Base-by-base conservation (phyloP, 2,797 vertebrate species). In the Apogon talboti region DNA sequence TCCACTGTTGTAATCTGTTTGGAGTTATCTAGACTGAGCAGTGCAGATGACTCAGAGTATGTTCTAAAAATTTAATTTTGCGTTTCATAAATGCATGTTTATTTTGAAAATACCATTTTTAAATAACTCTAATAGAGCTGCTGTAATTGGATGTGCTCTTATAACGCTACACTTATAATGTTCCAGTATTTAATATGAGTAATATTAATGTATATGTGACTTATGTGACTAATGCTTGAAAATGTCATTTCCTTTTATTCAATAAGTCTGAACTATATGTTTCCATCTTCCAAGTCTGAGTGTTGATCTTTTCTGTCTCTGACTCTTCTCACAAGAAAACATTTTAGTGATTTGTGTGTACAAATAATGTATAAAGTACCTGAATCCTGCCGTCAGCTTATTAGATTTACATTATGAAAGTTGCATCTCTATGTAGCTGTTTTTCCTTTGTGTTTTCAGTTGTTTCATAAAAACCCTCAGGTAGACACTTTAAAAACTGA, bases 231-330 rank as follows among this genome's bases (percentile, higher is more conserved):
- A 0, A 18, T 16, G 44, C 66, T 41, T 37, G 13, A 54, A 28
- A 50, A 75, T 78, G 55, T 13, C 1, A 14, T 56, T 14, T 37
- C 6, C 42, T 64, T 19, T 35, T 79, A 71, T 38, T 4, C 43
- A 42, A 48, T 66, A 46, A 21, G 19, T 58, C 57, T 40, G 10
- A 28, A 54, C 19, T 47, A 28, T 68, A 55, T 60, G 21, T 24
- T 2, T 56, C 43, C 54, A 69, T 21, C 51, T 14, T 30, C 14
- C 11, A 38, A 52, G 12, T 55, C 42, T 38, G 38, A 62, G n/a
- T n/a, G 3, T 42, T n/a, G 14, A 14, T 14, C 6, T 42, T 42
- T 13, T 13, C 4, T n/a, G n/a, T 2, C 6, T 37, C 33, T 18
- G 30, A 7, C 30, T 4, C 30, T 3, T 33, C 30, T 33, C 7